Conservation (phyloP, 2,888 invertebrate genomes). For the Hirtodrosophila cameraria region DNA sequence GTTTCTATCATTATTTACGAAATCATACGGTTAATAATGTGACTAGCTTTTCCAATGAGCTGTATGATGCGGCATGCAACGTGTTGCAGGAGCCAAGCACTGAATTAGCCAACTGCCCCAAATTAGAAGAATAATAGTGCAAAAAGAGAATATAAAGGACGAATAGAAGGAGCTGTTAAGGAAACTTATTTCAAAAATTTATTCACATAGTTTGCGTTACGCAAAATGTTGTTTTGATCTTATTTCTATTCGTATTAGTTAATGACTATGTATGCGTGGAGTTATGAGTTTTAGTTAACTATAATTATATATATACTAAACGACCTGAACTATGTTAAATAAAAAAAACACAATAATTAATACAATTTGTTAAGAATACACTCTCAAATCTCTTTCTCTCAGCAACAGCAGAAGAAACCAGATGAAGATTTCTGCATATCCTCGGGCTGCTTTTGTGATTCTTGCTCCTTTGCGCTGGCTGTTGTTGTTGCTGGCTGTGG, state of each 20-base stretch:
- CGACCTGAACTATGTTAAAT: slow-evolving; percentile 55
- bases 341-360: slow-evolving; percentile 21
- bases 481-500: neutral
- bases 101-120: neutral
- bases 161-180: neutral
- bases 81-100: slow-evolving; percentile 47
- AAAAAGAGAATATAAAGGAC: slow-evolving; percentile 14
- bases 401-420: slow-evolving; percentile 52
- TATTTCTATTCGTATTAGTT: slow-evolving; percentile 32
- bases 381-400: neutral
- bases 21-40: slow-evolving; percentile 84
- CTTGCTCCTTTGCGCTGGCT: neutral
- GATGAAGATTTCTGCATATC: slow-evolving; percentile 26
- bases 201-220: slow-evolving; percentile 46
- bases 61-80: slow-evolving; percentile 85
- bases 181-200: slow-evolving; percentile 15
- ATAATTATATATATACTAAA: slow-evolving; percentile 41
- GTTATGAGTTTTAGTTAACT: slow-evolving; percentile 31
- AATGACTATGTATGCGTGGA: slow-evolving; percentile 25
- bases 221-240: slow-evolving; percentile 49
- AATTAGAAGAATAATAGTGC: slow-evolving; percentile 46
- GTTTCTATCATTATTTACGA: slow-evolving; percentile 92
- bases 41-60: slow-evolving; percentile 84
- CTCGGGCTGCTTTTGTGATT: neutral
- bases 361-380: slow-evolving; percentile 20